These are phyloP conservation scores for Elmis aenea DNA, from an alignment of 2,888 invertebrate species.

Conservation along the genomic window DNA sequence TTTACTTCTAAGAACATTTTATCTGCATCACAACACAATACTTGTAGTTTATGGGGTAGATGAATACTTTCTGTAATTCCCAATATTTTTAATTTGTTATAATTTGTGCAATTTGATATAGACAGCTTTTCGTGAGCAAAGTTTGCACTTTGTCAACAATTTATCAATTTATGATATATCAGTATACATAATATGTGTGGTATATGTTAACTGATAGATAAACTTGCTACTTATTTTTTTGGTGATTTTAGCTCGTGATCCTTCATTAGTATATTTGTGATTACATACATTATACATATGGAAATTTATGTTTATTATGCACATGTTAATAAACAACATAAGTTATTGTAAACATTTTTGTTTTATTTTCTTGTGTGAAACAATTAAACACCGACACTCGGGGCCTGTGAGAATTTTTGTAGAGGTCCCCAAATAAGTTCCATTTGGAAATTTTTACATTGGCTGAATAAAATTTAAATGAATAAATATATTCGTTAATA, in stretches of 20 bases:
- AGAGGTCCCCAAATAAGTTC: too few relatives aligned
- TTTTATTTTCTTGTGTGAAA: too few relatives aligned
- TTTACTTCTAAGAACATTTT: too few relatives aligned
- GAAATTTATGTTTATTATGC: constrained; percentile 14
- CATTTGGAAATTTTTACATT: too few relatives aligned
- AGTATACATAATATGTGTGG: constrained; percentile 4
- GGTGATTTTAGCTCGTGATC: constrained; percentile 15
- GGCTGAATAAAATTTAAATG: too few relatives aligned
- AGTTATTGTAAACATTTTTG: too few relatives aligned
- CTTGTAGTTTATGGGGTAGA: too few relatives aligned
- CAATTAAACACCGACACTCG: too few relatives aligned
- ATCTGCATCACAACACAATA: too few relatives aligned
- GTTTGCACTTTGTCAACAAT: constrained; percentile 4
- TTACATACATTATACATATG: constrained; percentile 7
- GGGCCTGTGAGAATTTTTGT: too few relatives aligned
- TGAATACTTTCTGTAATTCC: too few relatives aligned
- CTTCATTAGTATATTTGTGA: constrained; percentile 12
- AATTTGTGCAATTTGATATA: background rate
- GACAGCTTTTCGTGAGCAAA: background rate
- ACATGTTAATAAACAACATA: constrained; percentile 19
- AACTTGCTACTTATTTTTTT: constrained; percentile 9
- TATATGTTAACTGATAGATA: constrained; percentile 6
- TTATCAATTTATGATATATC: constrained; percentile 1
- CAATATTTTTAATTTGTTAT: background rate
- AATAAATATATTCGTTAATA: too few relatives aligned